phyloP scores from a whole-genome alignment of 2,888 invertebrate genomes.

The Drosophila paramelanica region DNA sequence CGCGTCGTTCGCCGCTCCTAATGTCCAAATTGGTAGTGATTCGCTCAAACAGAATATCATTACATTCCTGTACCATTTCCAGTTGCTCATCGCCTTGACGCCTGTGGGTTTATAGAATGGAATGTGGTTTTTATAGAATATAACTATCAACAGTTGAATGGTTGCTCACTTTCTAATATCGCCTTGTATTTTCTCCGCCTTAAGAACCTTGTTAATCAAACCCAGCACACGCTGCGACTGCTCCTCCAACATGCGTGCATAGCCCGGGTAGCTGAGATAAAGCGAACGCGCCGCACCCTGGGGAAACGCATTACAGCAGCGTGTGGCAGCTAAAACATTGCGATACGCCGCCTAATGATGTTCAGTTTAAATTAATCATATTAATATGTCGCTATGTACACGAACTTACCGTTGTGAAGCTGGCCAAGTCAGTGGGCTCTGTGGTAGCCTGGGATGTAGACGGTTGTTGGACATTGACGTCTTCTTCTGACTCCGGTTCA shows the following conservation, averaged over 20 bases:
- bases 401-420: constrained; percentile 79
- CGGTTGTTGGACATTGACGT: constrained; percentile 9
- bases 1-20: constrained; percentile 86
- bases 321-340: constrained; percentile 89
- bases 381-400: neutral
- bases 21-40: constrained; percentile 91
- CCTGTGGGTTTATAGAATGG: constrained; percentile 67
- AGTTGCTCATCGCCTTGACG: constrained; percentile 88
- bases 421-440: constrained; percentile 46
- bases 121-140: no score
- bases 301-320: constrained; percentile 90
- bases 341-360: constrained; percentile 86
- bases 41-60: constrained; percentile 93
- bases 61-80: constrained; percentile 92
- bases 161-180: constrained; percentile 83
- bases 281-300: constrained; percentile 89
- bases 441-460: constrained; percentile 35
- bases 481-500: constrained; percentile 17
- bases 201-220: constrained; percentile 87
- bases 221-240: constrained; percentile 89
- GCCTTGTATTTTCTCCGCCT: constrained; percentile 86
- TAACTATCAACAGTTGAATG: neutral
- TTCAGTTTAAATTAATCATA: neutral
- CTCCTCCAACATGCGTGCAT: constrained; percentile 88
- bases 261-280: constrained; percentile 91